A percentile compares a stretch with the other conserved stretches of the same genome.
phyloP scores from a whole-genome alignment of 2,797 vertebrate genomes.

The Sardinella longiceps region DNA sequence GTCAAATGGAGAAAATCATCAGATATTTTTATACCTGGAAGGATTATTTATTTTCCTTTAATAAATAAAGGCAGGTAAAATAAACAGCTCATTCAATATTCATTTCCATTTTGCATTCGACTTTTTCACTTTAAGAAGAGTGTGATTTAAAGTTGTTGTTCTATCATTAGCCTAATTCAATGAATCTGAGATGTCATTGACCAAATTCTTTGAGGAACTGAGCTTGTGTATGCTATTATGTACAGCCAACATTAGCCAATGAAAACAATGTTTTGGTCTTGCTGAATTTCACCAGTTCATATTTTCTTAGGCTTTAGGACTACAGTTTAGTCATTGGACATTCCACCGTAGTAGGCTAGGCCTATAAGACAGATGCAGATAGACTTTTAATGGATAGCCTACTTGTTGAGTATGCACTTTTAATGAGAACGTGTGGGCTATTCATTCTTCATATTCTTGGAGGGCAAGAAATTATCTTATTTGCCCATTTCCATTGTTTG shows the following conservation, averaged over 20 bases:
- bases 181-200: not conserved
- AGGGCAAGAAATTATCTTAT: no score
- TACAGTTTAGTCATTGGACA: not conserved
- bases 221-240: no score
- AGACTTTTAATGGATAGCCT: no score
- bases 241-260: not conserved
- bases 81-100: conserved; percentile 23
- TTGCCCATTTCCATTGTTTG: no score
- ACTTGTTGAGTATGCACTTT: no score
- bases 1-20: conserved; percentile 53
- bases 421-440: no score
- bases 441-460: no score
- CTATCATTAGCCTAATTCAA: not conserved
- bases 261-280: not conserved
- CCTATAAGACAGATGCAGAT: no score
- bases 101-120: not conserved
- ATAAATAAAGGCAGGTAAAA: conserved; percentile 72
- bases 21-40: conserved; percentile 81
- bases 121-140: not conserved
- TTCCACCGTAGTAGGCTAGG: not conserved
- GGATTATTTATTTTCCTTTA: conserved; percentile 76
- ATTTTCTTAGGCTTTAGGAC: not conserved
- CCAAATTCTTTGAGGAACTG: no score
- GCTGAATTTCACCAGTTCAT: not conserved
- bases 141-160: no score